Evolutionary conservation across 2,113 vertebrate genomes (phyloP), one percentile per base, ranked within the genome.

Genomic region (Pleuronectes platessa): DNA sequence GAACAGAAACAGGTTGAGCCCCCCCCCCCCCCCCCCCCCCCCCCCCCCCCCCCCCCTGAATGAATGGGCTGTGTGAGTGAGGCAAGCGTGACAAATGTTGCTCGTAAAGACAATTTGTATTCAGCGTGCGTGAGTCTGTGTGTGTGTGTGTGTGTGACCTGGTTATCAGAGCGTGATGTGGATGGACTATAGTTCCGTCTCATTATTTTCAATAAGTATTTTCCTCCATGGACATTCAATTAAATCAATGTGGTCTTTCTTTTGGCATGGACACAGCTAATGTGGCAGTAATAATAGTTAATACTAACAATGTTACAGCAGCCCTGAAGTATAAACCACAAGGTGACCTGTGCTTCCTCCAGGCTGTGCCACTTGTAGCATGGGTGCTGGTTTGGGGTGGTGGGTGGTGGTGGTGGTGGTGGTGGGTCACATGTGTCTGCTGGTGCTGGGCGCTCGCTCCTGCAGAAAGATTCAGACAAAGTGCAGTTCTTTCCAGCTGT

Each of bases 11-110:
- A 79, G 82, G 79, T 84, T 83, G 77, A 18, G 12, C 11, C 59
- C 61, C 78, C 60, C 24, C 20, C 60, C 24, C 20, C 60, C 24
- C 20, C 60, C 24, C 20, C 60, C 24, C 20, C 11, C 59, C 61
- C 78, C 11, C 59, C 61, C 78, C 11, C 59, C 61, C 78, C 11
- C 59, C 61, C 78, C 60, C 24, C 20, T 83, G 78, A 80, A 82
- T 83, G 82, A 81, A 84, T 71, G 76, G 68, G 59, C 69, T 15
- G 77, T 62, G 71, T 37, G 85, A 71, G 71, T 37, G 85, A 66
- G 59, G 77, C 67, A 81, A 72, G 55, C 82, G 83, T 82, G 80
- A 88, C 87, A 74, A 86, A 88, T 81, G 75, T 27, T 68, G 64
- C 68, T 69, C 37, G 21, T 74, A 69, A 65, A 61, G 40, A 64